Evolutionary conservation across 2,888 invertebrate species (phyloP).

Genomic region (Xestia sexstrigata): DNA sequence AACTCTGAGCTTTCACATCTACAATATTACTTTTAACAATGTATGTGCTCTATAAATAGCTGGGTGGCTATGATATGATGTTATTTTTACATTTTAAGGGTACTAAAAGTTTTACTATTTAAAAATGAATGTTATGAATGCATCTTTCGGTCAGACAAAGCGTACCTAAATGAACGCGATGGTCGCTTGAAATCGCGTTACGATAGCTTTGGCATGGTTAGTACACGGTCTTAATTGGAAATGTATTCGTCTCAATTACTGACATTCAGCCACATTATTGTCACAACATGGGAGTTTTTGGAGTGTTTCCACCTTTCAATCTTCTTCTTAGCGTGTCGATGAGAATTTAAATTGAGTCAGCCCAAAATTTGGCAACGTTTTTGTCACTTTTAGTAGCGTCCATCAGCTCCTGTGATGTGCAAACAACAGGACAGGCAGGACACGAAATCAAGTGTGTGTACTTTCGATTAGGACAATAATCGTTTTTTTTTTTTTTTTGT

Average conservation of each 20-base stretch:
- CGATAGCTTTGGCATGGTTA: not conserved
- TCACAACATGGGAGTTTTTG: no score
- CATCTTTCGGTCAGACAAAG: not conserved
- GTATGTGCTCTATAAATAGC: not conserved
- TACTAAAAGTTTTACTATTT: not conserved
- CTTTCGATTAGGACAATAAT: no score
- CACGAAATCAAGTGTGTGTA: no score
- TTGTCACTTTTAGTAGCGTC: no score
- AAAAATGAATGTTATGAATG: not conserved
- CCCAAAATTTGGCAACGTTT: no score
- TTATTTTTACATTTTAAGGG: not conserved
- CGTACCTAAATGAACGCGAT: not conserved
- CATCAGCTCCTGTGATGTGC: no score
- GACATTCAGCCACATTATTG: not conserved
- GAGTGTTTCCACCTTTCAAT: no score
- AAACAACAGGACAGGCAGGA: no score
- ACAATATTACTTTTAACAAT: constrained; percentile 16
- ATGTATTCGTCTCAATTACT: not conserved
- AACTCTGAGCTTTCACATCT: constrained; percentile 3
- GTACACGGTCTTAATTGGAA: not conserved
- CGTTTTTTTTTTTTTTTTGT: no score
- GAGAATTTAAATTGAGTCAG: no score
- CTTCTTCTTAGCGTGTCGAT: no score
- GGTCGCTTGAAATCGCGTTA: not conserved
- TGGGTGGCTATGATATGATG: not conserved